phyloP scores from a whole-genome alignment of 53 echinoderm and acorn worm species.

The Astropecten irregularis region DNA sequence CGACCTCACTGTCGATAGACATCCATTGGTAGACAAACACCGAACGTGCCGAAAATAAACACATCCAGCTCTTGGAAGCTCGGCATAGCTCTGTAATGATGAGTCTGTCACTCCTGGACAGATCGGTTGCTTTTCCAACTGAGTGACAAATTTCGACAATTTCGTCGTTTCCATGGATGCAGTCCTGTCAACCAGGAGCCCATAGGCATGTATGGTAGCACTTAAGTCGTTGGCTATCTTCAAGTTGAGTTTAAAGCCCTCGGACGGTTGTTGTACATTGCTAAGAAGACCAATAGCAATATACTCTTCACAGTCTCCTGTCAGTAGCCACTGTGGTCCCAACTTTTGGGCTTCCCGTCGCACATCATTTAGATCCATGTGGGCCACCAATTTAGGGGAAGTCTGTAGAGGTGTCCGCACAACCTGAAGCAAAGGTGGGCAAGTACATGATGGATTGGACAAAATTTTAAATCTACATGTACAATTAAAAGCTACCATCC shows the following conservation, averaged over 20 bases:
- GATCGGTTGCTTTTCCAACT: background rate
- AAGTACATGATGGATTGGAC: too few relatives aligned
- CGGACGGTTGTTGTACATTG: background rate
- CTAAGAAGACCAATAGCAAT: conserved; percentile 12
- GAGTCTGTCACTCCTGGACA: conserved; percentile 12
- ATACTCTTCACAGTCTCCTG: background rate
- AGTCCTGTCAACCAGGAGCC: conserved; percentile 6
- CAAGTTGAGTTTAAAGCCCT: background rate
- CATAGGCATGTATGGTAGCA: conserved; percentile 1
- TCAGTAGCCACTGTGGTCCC: conserved; percentile 11
- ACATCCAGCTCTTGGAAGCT: conserved; percentile 1
- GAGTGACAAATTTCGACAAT: background rate
- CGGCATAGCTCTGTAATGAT: conserved; percentile 7
- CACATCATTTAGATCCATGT: conserved; percentile 10
- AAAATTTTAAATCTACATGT: background rate
- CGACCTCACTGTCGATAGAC: conserved; percentile 17
- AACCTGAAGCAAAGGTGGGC: background rate
- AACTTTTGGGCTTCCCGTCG: conserved; percentile 1
- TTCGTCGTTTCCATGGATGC: background rate
- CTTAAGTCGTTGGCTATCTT: background rate
- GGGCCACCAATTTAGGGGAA: background rate
- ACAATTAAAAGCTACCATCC: too few relatives aligned
- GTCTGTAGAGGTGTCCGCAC: conserved; percentile 4
- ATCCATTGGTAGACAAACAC: conserved; percentile 10
- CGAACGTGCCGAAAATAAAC: conserved; percentile 1